Evolutionary conservation across 2,888 invertebrate species (phyloP).

Genomic region (Lithophane leautieri): DNA sequence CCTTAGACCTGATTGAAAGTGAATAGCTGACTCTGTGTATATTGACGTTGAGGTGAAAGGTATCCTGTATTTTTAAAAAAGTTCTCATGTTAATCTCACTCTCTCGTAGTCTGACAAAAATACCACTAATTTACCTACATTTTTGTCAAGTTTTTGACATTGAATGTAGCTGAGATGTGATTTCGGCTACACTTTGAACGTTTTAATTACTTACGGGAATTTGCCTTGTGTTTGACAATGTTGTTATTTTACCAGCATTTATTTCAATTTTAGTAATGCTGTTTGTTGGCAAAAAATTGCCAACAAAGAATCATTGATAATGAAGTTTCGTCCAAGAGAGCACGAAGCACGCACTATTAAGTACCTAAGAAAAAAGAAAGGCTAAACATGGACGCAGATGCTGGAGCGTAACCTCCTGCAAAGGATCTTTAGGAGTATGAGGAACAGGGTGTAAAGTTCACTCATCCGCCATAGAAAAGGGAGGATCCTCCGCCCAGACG

Average conservation of each 20-base stretch:
- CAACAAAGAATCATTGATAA: too few relatives aligned
- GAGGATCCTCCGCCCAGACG: too few relatives aligned
- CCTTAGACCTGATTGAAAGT: background rate
- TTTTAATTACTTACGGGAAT: background rate
- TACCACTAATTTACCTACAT: background rate
- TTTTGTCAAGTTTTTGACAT: background rate
- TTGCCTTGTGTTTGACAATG: background rate
- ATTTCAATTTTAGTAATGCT: background rate
- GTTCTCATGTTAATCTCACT: background rate
- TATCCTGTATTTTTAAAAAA: background rate
- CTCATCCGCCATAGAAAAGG: too few relatives aligned
- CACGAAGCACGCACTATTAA: too few relatives aligned
- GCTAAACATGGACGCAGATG: background rate
- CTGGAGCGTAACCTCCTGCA: background rate
- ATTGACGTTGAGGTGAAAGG: background rate
- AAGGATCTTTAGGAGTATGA: too few relatives aligned
- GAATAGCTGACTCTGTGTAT: background rate
- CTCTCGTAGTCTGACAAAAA: too few relatives aligned
- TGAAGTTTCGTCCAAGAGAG: too few relatives aligned
- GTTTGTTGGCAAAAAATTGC: background rate
- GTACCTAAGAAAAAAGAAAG: background rate
- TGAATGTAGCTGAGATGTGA: background rate
- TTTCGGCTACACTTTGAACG: background rate
- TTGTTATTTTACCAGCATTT: background rate
- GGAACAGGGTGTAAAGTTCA: too few relatives aligned